phyloP scores from a whole-genome alignment of 2,888 invertebrate species.

The Tridacna gigas region DNA sequence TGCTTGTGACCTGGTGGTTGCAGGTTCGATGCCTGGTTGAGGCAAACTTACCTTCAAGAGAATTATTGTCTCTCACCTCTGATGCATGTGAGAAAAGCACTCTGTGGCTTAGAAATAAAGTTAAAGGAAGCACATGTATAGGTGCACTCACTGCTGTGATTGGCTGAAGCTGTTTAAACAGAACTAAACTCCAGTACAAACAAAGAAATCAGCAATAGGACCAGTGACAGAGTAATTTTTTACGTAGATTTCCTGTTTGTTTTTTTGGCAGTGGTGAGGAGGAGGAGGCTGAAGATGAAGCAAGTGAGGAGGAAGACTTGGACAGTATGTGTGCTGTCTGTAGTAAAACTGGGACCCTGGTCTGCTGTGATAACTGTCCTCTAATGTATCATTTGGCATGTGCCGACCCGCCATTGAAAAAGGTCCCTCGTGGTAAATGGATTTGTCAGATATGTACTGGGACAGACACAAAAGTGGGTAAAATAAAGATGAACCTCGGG shows the following conservation, averaged over 20 bases:
- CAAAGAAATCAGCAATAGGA: too few relatives aligned
- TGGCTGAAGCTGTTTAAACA: too few relatives aligned
- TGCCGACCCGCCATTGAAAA: slow-evolving; percentile 77
- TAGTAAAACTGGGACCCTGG: slow-evolving; percentile 73
- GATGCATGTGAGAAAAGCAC: too few relatives aligned
- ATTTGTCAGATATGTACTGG: slow-evolving; percentile 78
- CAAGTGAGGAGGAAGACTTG: slow-evolving; percentile 68
- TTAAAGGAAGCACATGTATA: too few relatives aligned
- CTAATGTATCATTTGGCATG: slow-evolving; percentile 77
- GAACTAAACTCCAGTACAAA: too few relatives aligned
- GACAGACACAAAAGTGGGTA: slow-evolving; percentile 68
- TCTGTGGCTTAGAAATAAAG: too few relatives aligned
- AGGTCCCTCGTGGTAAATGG: slow-evolving; percentile 79
- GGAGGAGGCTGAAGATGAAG: slow-evolving; percentile 66
- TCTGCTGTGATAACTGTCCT: slow-evolving; percentile 80
- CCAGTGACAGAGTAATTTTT: too few relatives aligned
- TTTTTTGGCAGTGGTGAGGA: slow-evolving; percentile 46
- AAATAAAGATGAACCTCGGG: slow-evolving; percentile 67
- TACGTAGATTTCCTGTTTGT: background rate
- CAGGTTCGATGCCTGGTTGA: too few relatives aligned
- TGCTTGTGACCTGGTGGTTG: too few relatives aligned
- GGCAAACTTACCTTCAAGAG: too few relatives aligned
- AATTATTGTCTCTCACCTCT: too few relatives aligned
- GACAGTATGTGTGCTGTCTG: slow-evolving; percentile 76
- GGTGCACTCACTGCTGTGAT: too few relatives aligned